Base-by-base conservation (phyloP, 2,888 invertebrate species). In the Stegana nigrithorax region DNA sequence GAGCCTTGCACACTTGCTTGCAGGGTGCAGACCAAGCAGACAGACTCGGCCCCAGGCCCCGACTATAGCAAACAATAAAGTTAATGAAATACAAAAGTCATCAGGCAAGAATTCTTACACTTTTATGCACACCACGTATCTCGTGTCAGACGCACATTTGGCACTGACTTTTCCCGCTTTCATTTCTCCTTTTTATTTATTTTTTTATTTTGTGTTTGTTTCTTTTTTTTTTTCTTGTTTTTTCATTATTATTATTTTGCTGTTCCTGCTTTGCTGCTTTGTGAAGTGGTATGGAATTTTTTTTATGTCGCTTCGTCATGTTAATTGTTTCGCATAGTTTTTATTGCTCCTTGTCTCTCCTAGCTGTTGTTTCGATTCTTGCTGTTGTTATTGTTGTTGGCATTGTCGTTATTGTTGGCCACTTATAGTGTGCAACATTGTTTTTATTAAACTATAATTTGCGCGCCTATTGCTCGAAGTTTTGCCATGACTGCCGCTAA, bases 281-380 rank as follows among this genome's bases (percentile, higher is more conserved):
- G 25, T 53, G 21, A 61, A 67, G 67, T 66, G 65, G n/a, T n/a
- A n/a, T n/a, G n/a, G 66, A 64, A 67, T 71, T 75, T 78, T n/a
- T n/a, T n/a, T 81, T 68, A 78, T 79, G 70, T 70, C 75, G 70
- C 77, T 81, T 73, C 71, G 73, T 78, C 80, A 78, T 73, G 78
- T 77, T 80, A 80, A 80, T 80, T 81, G 80, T 70, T 74, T 71
- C 59, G 65, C 62, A 69, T 73, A 21, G 53, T 55, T 55, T 55
- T 55, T 55, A 12, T 8, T 45, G 39, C 14, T n/a, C 17, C 1
- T n/a, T 14, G 14, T 17, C 23, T 45, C 23, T 45, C 19, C 23
- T 71, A 63, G 67, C 69, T 62, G 42, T 29, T 26, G 29, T 19
- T 32, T 23, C 32, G 39, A 29, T 32, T 17, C 10, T 62, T 47